phyloP scores from a whole-genome alignment of 2,113 vertebrate genomes.

The Lasiurus cinereus region DNA sequence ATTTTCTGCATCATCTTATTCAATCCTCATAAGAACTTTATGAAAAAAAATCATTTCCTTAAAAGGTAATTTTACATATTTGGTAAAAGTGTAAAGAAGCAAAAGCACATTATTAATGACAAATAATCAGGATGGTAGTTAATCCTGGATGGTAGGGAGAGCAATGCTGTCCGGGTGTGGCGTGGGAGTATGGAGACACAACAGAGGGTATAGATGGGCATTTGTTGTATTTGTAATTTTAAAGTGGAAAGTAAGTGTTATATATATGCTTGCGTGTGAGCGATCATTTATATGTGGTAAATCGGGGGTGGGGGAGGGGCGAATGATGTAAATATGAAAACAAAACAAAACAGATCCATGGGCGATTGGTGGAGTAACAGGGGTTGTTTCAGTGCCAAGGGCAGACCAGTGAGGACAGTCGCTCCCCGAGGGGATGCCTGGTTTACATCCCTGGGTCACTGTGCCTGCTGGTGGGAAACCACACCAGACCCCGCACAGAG shows the following conservation, averaged over 20 bases:
- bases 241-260: neutral
- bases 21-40: neutral
- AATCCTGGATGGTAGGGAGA: neutral
- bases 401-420: neutral
- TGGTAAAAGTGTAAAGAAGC: neutral
- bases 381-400: constrained; percentile 10
- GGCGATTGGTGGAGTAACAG: neutral
- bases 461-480: neutral
- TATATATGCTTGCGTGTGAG: neutral
- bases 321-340: neutral
- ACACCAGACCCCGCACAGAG: neutral
- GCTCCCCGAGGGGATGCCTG: neutral
- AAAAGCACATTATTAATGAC: neutral
- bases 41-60: neutral
- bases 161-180: neutral
- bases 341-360: constrained; percentile 9
- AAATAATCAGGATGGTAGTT: neutral
- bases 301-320: neutral
- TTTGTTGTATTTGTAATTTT: neutral
- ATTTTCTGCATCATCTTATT: neutral
- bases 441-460: neutral
- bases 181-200: neutral
- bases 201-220: neutral
- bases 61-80: constrained; percentile 13
- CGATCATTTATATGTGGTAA: neutral